Percentiles rank a stretch among this genome's conserved stretches.
These are phyloP conservation scores for Spea hammondii DNA, from an alignment of 2,797 vertebrate species.

Conservation along the genomic window DNA sequence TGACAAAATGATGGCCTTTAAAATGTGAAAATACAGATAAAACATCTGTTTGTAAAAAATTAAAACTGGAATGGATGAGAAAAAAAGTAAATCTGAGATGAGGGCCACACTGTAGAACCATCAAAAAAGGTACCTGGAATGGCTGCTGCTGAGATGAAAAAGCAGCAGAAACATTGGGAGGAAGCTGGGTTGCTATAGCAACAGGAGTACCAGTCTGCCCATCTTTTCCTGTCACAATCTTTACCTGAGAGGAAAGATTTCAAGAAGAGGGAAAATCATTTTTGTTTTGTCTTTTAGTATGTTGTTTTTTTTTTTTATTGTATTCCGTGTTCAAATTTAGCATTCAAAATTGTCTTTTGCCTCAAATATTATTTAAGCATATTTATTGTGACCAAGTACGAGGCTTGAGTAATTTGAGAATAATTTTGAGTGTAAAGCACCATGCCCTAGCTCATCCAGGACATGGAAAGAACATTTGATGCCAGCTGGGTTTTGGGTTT, in stretches of 20 bases:
- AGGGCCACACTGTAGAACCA: slow-evolving; percentile 72
- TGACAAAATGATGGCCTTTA: slow-evolving; percentile 47
- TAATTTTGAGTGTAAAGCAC: slow-evolving; percentile 28
- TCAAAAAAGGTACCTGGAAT: slow-evolving; percentile 84
- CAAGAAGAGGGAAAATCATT: slow-evolving; percentile 64
- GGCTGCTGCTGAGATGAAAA: slow-evolving; percentile 85
- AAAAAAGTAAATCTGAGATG: slow-evolving; percentile 65
- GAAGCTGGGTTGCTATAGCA: slow-evolving; percentile 97
- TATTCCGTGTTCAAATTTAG: slow-evolving; percentile 50
- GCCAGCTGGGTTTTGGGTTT: slow-evolving; percentile 9
- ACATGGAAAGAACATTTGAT: slow-evolving; percentile 16
- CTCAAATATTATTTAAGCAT: slow-evolving; percentile 5
- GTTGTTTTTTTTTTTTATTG: slow-evolving; percentile 4
- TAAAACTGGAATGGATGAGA: slow-evolving; percentile 54
- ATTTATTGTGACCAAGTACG: slow-evolving; percentile 1
- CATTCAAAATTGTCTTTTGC: slow-evolving; percentile 60
- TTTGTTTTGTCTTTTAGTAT: slow-evolving; percentile 56
- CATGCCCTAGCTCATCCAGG: slow-evolving; percentile 18
- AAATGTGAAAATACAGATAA: slow-evolving; percentile 42
- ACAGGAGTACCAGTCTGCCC: slow-evolving; percentile 94
- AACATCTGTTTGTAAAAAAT: slow-evolving; percentile 51
- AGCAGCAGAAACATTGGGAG: slow-evolving; percentile 93
- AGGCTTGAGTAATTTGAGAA: slow-evolving; percentile 51
- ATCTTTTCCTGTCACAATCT: slow-evolving; percentile 95
- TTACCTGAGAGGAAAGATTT: slow-evolving; percentile 82